phyloP scores from a whole-genome alignment of 1,140 invertebrate genomes.

The Listronotus oregonensis region DNA sequence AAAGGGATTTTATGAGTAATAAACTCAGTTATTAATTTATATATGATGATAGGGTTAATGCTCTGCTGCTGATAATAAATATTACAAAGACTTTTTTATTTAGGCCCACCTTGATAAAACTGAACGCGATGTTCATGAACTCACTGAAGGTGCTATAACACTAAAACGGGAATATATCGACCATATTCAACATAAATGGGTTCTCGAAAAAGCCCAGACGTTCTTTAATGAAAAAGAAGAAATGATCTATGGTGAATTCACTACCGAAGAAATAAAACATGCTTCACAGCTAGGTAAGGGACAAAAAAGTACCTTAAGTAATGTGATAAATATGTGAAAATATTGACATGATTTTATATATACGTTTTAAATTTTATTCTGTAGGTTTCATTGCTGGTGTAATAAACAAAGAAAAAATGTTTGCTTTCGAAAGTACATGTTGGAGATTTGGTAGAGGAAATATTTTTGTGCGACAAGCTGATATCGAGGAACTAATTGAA shows the following conservation, averaged over 20 bases:
- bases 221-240: slow-evolving; percentile 77
- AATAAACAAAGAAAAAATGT: slow-evolving; percentile 85
- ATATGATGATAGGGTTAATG: too few species aligned
- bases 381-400: slow-evolving; percentile 83
- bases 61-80: too few species aligned
- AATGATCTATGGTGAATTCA: slow-evolving; percentile 61
- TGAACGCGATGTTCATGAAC: slow-evolving; percentile 88
- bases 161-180: slow-evolving; percentile 67
- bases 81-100: too few species aligned
- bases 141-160: slow-evolving; percentile 81
- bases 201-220: slow-evolving; percentile 88
- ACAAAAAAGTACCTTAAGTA: neutral
- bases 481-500: slow-evolving; percentile 83
- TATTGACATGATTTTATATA: too few species aligned
- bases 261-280: slow-evolving; percentile 62
- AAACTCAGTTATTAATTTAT: too few species aligned
- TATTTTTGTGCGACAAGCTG: slow-evolving; percentile 86
- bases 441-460: slow-evolving; percentile 94
- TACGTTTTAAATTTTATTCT: too few species aligned
- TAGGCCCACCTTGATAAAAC: slow-evolving; percentile 91
- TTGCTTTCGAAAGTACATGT: slow-evolving; percentile 93
- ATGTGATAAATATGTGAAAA: too few species aligned
- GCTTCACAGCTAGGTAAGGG: slow-evolving; percentile 23
- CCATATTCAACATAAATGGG: slow-evolving; percentile 64
- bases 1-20: too few species aligned